Percentiles rank a stretch among this genome's conserved stretches.
phyloP scores from a whole-genome alignment of 1,140 invertebrate genomes.

The Adoxophyes honmai region DNA sequence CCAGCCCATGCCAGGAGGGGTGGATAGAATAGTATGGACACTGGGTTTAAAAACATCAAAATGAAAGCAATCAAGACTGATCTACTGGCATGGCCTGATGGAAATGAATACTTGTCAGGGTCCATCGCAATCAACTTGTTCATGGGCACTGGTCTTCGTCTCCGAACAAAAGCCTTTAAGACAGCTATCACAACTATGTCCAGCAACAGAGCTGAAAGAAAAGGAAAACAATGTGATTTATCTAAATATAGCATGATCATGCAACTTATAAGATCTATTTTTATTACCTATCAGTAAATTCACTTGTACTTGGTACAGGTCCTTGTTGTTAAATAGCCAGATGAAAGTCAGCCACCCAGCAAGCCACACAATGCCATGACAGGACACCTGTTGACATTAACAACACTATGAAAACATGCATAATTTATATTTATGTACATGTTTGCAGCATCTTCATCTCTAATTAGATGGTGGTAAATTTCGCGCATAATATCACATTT shows the following conservation, averaged over 20 bases:
- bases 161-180: conserved; percentile 87
- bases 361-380: conserved; percentile 94
- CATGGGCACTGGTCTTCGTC: conserved; percentile 85
- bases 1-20: conserved; percentile 86
- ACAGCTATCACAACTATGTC: conserved; percentile 91
- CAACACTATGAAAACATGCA: conserved; percentile 9
- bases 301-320: conserved; percentile 87
- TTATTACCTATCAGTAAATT: conserved; percentile 92
- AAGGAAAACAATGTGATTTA: conserved; percentile 16
- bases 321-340: conserved; percentile 82
- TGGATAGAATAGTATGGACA: conserved; percentile 79
- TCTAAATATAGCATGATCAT: conserved; percentile 13
- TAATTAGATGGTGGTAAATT: too few relatives aligned
- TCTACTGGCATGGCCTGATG: conserved; percentile 96
- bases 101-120: conserved; percentile 96
- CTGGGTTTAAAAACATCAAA: conserved; percentile 81
- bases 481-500: too few relatives aligned
- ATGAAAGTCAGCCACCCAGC: conserved; percentile 84
- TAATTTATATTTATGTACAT: too few relatives aligned
- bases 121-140: conserved; percentile 80
- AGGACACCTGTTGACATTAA: conserved; percentile 83
- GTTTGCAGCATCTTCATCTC: conserved; percentile 10
- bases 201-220: conserved; percentile 87
- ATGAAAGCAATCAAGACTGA: conserved; percentile 87
- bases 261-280: conserved; percentile 22